phyloP scores from a whole-genome alignment of 2,797 vertebrate genomes.

The Cossypha dichroa region DNA sequence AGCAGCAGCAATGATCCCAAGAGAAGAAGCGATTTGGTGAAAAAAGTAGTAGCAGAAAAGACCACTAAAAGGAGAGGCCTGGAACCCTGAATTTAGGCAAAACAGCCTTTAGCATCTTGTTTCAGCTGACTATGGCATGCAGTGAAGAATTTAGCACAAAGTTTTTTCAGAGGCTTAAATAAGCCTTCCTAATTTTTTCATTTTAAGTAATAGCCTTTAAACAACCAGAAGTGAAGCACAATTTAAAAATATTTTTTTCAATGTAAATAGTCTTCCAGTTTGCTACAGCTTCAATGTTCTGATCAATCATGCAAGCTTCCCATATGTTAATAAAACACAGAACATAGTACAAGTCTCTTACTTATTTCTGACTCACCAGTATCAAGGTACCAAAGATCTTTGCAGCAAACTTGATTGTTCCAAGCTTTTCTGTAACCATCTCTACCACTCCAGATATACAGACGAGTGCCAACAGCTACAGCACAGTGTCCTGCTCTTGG shows the following conservation, averaged over 20 bases:
- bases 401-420: conserved; percentile 98
- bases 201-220: not conserved
- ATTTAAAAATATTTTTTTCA: not conserved
- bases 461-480: conserved; percentile 85
- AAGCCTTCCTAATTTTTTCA: not conserved
- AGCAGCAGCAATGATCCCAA: conserved; percentile 25
- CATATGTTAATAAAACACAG: not conserved
- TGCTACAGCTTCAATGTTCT: not conserved
- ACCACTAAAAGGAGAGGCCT: not conserved
- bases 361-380: conserved; percentile 84
- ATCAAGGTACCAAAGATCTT: conserved; percentile 98
- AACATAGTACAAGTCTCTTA: not conserved
- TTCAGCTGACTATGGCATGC: not conserved
- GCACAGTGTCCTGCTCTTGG: conserved; percentile 93
- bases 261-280: not conserved
- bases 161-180: not conserved
- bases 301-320: not conserved
- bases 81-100: not conserved
- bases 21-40: not conserved
- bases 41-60: not conserved
- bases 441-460: conserved; percentile 96
- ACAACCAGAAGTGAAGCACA: not conserved
- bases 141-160: not conserved
- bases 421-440: conserved; percentile 93
- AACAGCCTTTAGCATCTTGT: not conserved